Evolutionary conservation across 1,140 invertebrate species (phyloP), one percentile per base, ranked within the genome.

Genomic region (Leptopilina clavipes): DNA sequence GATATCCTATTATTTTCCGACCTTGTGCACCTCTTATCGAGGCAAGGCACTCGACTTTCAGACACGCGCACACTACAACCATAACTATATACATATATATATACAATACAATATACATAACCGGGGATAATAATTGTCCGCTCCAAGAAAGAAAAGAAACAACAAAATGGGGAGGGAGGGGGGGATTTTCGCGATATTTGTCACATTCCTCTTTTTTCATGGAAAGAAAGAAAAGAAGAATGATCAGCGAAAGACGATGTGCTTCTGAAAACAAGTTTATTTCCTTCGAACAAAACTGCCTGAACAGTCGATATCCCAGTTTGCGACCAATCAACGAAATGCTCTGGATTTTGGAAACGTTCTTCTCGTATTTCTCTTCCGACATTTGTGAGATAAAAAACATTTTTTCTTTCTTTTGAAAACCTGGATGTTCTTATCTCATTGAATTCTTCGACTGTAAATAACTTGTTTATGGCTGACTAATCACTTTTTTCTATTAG

Each of bases 221-320:
- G 54, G 37, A 31, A 31, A 40, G 5, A 40, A 56, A 70, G 25
- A 76, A 78, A 76, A 73, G 75, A 72, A 70, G 45, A 52, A 78
- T 72, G 72, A 82, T 77, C 56, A 65, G 25, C 11, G 10, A 59
- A 40, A 59, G 52, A 56, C 52, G 52, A 56, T 19, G 19, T 22
- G 59, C 59, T 65, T 65, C 25, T 12, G 59, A 31, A 65, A 65
- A 65, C 14, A 37, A 65, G 59, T 65, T 65, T 65, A 65, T 65
- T 65, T 65, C 25, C 59, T 9, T 37, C 14, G 25, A 1, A 19
- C 11, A 18, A 59, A 59, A 25, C 54, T 56, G 22, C 54, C 17
- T 17, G 56, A 59, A 59, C 22, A 65, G 59, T 65, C 52, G 52
- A 19, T 54, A 17, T 54, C 12, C 11, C 22, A 37, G 12, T 65